These are phyloP conservation scores for Mormyrops boulengeri DNA, from an alignment of 2,797 vertebrate species.

Conservation along the genomic window DNA sequence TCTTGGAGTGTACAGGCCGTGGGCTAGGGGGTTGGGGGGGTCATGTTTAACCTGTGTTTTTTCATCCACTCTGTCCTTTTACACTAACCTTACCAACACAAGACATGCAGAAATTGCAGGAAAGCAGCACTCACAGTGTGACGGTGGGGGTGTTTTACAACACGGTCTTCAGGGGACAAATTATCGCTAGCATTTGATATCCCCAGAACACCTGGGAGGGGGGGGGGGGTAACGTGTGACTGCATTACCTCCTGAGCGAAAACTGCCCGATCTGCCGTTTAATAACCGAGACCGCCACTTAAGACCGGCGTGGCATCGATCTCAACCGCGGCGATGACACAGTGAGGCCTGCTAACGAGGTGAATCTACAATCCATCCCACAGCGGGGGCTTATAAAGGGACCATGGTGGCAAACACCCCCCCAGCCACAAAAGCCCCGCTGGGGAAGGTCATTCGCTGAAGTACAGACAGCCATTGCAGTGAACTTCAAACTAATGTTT, in stretches of 20 bases:
- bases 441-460: conserved; percentile 36
- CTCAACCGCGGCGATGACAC: conserved; percentile 42
- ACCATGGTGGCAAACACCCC: conserved; percentile 38
- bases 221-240: conserved; percentile 57
- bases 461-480: not conserved
- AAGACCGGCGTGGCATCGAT: conserved; percentile 59
- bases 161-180: conserved; percentile 34
- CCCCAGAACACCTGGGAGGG: conserved; percentile 33
- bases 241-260: conserved; percentile 54
- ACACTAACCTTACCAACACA: not conserved
- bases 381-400: conserved; percentile 49
- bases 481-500: conserved; percentile 15
- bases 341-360: conserved; percentile 49
- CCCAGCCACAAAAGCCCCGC: conserved; percentile 36
- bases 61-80: not conserved
- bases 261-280: conserved; percentile 57
- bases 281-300: conserved; percentile 60
- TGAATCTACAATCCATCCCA: conserved; percentile 51
- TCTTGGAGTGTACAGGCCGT: not conserved
- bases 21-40: too few species aligned
- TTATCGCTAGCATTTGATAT: conserved; percentile 35
- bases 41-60: not conserved
- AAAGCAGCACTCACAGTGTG: not conserved
- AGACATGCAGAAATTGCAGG: not conserved
- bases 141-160: not conserved